These are phyloP conservation scores for Hypomesus transpacificus DNA, from an alignment of 2,113 vertebrate species.

Conservation along the genomic window DNA sequence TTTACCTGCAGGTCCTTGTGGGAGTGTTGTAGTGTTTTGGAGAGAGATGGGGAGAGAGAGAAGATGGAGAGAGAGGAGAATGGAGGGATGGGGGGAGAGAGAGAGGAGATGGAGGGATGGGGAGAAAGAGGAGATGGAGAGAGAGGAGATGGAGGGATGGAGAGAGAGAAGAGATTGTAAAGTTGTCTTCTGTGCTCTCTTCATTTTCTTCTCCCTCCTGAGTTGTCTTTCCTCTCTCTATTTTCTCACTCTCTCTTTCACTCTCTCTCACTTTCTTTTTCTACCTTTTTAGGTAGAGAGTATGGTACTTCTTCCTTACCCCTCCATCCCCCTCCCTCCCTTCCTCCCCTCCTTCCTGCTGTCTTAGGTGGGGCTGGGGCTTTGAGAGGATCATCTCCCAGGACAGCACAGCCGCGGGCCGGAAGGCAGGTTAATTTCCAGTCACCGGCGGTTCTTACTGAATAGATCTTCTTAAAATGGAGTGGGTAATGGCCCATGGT, in stretches of 20 bases:
- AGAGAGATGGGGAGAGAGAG: background rate
- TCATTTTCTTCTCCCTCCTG: background rate
- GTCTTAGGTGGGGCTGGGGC: constrained; percentile 5
- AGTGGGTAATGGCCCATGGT: constrained; percentile 55
- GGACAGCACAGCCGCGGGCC: constrained; percentile 39
- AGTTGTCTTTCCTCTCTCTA: background rate
- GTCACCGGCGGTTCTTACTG: constrained; percentile 49
- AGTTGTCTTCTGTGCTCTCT: background rate
- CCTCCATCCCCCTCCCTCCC: background rate
- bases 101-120: background rate
- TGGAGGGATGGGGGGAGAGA: background rate
- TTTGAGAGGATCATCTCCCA: constrained; percentile 40
- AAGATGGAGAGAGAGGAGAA: background rate
- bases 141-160: no score
- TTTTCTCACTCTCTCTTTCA: background rate
- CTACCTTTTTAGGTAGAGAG: background rate
- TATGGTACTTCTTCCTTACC: background rate
- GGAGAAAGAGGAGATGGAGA: no score
- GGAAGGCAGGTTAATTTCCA: constrained; percentile 59
- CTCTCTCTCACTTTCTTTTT: background rate
- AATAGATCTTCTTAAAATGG: constrained; percentile 53
- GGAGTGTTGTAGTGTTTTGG: no score
- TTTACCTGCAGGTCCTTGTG: no score
- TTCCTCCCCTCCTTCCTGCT: background rate
- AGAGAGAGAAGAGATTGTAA: background rate